Conservation (phyloP, 1,140 invertebrate species). For the Drosophila kanapiae region DNA sequence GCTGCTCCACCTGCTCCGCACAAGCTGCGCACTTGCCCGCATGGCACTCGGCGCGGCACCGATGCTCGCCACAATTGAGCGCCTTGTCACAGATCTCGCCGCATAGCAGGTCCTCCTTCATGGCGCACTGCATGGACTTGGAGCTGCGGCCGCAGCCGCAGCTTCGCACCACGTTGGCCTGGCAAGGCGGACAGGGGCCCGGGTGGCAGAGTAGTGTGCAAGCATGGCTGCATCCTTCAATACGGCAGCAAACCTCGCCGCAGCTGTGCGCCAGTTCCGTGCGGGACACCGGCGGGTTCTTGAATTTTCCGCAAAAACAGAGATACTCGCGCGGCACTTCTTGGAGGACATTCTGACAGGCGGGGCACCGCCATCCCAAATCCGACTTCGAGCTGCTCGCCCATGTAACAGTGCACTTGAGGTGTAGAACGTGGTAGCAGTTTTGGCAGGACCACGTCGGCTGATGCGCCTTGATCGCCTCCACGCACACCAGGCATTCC, state of each 20-base stretch:
- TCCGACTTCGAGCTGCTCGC: constrained; percentile 92
- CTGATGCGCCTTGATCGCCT: constrained; percentile 91
- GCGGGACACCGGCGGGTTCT: constrained; percentile 90
- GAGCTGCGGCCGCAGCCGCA: constrained; percentile 91
- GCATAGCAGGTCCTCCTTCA: constrained; percentile 90
- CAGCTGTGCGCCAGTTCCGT: constrained; percentile 94
- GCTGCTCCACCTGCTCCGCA: constrained; percentile 87
- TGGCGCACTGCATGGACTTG: constrained; percentile 90
- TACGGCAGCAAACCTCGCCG: constrained; percentile 92
- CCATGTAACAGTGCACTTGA: constrained; percentile 96
- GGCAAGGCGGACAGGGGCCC: constrained; percentile 94
- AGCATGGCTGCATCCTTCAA: constrained; percentile 91
- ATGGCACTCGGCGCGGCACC: constrained; percentile 92
- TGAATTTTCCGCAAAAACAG: constrained; percentile 94
- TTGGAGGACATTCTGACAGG: constrained; percentile 92
- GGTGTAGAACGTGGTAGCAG: constrained; percentile 96
- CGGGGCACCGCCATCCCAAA: constrained; percentile 96
- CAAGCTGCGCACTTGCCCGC: constrained; percentile 91
- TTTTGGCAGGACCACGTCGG: constrained; percentile 95
- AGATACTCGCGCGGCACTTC: constrained; percentile 90
- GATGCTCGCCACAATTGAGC: constrained; percentile 91
- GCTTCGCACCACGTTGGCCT: constrained; percentile 87
- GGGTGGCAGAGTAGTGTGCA: constrained; percentile 97
- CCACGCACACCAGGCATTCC: constrained; percentile 98
- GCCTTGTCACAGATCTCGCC: constrained; percentile 89